phyloP scores from a whole-genome alignment of 92 coral and sea anemone genomes.

The Actinernus sp. region DNA sequence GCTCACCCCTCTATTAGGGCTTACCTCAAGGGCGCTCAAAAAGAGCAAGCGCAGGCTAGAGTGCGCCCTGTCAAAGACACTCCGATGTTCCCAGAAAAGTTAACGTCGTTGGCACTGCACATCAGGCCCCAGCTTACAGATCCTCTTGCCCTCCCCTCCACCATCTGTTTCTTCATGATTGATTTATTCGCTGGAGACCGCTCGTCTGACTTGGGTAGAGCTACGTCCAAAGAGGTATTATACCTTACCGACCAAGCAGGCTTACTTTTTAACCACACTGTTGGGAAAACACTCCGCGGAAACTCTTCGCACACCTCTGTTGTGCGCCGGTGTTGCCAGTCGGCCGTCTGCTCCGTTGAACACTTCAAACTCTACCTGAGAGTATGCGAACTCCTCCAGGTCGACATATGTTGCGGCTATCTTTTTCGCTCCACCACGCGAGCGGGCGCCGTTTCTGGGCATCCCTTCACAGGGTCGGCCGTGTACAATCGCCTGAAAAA shows the following conservation, averaged over 20 bases:
- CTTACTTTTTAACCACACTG: constrained; percentile 18
- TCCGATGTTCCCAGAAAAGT: constrained; percentile 32
- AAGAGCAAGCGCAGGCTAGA: constrained; percentile 47
- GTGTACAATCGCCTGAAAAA: constrained; percentile 36
- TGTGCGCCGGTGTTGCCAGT: constrained; percentile 17
- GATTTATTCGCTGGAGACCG: constrained; percentile 31
- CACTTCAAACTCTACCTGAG: constrained; percentile 23
- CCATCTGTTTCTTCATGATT: constrained; percentile 8
- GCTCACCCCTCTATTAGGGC: neutral
- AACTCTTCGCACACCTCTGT: constrained; percentile 12
- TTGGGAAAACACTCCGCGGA: constrained; percentile 41
- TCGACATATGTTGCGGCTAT: constrained; percentile 25
- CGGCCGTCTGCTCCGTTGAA: constrained; percentile 15
- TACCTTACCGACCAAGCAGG: constrained; percentile 17
- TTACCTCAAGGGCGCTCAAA: constrained; percentile 20
- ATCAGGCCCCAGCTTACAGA: constrained; percentile 6
- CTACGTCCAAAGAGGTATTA: constrained; percentile 14
- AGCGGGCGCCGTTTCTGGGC: constrained; percentile 13
- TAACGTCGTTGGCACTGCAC: constrained; percentile 7
- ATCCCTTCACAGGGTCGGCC: constrained; percentile 35
- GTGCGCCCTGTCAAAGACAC: constrained; percentile 14
- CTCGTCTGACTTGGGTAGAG: constrained; percentile 15
- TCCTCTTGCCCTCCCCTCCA: neutral
- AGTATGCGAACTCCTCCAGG: constrained; percentile 16
- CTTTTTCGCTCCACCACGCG: constrained; percentile 25